These are phyloP conservation scores for Tetragonula carbonaria DNA, from an alignment of 2,888 invertebrate genomes.

Conservation along the genomic window DNA sequence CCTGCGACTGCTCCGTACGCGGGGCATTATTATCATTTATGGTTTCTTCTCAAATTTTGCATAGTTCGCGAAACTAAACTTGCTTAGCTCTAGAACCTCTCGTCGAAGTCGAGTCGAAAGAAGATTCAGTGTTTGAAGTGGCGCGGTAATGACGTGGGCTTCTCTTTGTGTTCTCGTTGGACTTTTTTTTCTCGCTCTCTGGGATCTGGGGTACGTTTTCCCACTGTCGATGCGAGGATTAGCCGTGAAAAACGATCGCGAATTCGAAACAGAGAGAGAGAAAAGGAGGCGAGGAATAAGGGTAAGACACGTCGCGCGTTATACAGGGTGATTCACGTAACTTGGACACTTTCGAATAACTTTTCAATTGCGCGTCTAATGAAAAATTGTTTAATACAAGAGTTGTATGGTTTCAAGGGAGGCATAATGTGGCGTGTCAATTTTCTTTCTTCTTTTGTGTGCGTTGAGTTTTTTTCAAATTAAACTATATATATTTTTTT, in stretches of 20 bases:
- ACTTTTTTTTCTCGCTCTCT: not conserved
- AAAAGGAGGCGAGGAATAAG: no score
- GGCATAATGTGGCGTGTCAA: no score
- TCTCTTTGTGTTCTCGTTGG: not conserved
- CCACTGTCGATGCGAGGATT: not conserved
- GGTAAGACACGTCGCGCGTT: no score
- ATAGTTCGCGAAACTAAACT: not conserved
- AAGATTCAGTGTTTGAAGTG: not conserved
- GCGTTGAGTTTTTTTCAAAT: no score
- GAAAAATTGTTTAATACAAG: no score
- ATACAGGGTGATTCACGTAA: no score
- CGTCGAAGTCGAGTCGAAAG: not conserved
- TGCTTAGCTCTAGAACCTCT: slow-evolving; percentile 1
- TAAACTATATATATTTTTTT: no score
- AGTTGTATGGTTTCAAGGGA: no score
- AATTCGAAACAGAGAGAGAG: no score
- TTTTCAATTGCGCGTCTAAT: no score
- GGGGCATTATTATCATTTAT: slow-evolving; percentile 43
- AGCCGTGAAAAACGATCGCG: not conserved
- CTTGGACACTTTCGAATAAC: no score
- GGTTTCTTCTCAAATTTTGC: slow-evolving; percentile 28
- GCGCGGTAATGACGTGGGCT: not conserved
- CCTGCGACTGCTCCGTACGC: not conserved
- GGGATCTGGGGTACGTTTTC: not conserved
- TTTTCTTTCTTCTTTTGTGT: no score